Conservation (phyloP, 2,797 vertebrate species). For the Podarcis lilfordi region DNA sequence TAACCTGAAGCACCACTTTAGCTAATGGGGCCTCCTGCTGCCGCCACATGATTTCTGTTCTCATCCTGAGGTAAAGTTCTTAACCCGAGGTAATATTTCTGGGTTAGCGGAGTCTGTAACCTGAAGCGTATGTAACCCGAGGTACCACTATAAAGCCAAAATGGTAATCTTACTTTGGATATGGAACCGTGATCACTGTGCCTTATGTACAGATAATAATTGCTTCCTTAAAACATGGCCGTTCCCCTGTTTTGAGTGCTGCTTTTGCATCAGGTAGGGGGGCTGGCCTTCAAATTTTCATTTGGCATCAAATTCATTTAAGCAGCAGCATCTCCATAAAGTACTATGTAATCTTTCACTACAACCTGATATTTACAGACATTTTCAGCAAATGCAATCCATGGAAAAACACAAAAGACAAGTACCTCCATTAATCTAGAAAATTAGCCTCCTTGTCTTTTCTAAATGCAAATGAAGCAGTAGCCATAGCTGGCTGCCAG, state of each 20-base stretch:
- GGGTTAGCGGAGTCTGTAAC: no score
- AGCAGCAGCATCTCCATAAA: neutral
- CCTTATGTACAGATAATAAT: neutral
- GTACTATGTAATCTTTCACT: neutral
- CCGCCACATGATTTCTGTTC: no score
- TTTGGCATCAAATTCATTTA: neutral
- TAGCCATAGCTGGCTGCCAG: neutral
- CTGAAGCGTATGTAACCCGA: no score
- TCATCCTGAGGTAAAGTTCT: no score
- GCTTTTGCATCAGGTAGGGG: neutral
- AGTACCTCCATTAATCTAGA: neutral
- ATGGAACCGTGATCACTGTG: neutral
- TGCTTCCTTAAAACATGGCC: neutral
- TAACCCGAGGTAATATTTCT: no score
- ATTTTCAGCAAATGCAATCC: neutral
- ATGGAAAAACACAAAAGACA: neutral
- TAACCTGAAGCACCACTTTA: no score
- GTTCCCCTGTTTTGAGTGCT: neutral
- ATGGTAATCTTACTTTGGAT: neutral
- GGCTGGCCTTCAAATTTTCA: neutral
- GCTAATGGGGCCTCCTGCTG: no score
- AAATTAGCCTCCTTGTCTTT: conserved; percentile 20
- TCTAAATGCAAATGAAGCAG: conserved; percentile 8
- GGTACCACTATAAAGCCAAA: neutral
- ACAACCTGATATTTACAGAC: conserved; percentile 9